Conservation (phyloP, 2,113 vertebrate genomes). For the Arvicanthis niloticus region DNA sequence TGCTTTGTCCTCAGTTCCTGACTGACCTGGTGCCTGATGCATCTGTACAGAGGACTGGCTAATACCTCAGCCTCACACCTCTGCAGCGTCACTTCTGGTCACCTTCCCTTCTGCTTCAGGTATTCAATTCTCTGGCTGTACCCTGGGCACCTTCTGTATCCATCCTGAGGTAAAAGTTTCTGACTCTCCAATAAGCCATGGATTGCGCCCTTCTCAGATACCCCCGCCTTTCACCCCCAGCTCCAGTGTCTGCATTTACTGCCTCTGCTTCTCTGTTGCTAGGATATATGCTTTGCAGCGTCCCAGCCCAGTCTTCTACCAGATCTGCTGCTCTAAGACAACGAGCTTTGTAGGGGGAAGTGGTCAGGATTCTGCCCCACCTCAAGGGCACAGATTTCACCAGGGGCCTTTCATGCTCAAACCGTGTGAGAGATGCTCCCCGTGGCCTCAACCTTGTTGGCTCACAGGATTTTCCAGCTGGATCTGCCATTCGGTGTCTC, state of each 20-base stretch:
- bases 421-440: background rate
- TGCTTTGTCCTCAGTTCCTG: background rate
- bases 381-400: background rate
- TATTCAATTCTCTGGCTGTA: background rate
- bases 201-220: background rate
- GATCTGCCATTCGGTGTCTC: background rate
- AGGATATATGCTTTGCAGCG: background rate
- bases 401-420: background rate
- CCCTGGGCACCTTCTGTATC: background rate
- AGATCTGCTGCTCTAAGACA: background rate
- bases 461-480: background rate
- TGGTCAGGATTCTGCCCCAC: background rate
- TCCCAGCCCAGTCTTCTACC: background rate
- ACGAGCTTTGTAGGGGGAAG: background rate
- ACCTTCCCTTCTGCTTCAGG: background rate
- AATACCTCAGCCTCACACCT: background rate
- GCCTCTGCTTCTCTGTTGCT: background rate
- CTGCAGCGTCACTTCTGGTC: background rate
- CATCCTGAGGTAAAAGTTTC: background rate
- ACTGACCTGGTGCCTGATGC: background rate
- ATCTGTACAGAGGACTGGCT: background rate
- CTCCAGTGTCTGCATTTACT: background rate
- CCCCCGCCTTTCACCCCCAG: background rate
- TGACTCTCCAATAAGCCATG: background rate
- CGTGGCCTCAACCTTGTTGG: rapidly evolving